Base-by-base conservation (phyloP, 2,888 invertebrate genomes). In the Chrysolina americana region DNA sequence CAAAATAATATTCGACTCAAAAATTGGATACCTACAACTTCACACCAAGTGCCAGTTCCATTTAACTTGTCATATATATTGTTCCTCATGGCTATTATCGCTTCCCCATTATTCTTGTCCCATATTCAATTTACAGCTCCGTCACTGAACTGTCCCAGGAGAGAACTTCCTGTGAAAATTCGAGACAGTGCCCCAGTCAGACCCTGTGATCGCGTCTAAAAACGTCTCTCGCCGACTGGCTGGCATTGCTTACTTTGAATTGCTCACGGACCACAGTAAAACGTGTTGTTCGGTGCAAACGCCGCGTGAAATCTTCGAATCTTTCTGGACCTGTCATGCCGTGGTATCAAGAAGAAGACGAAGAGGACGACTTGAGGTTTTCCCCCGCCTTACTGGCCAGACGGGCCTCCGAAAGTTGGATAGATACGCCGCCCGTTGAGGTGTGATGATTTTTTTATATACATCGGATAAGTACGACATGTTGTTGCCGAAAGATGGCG, bases 321-420 rank as follows among this genome's bases (percentile, higher is more conserved):
- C 48, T 44, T n/a, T 48, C 47, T 74, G 28, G 19, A 19, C 21
- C 62, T 59, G 53, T 86, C 82, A 95, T 94, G 94, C 90, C 92
- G 84, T 94, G 95, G 93, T 94, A 93, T 86, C 93, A 93, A 78
- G 92, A 92, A 69, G 92, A 92, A 70, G 94, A 94, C 81, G 95
- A 95, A 82, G 95, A 95, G 86, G 96, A 96, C 83, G 95, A 95
- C 83, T 91, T 96, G 82, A 91, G 95, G 91, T 96, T 94, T 89
- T 96, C 96, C 84, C 96, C 96, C 79, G 96, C 96, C 76, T 91
- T 96, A 79, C 91, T 96, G 89, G 96, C 96, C 76, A 90, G 96
- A 80, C 90, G 96, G 81, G 96, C 96, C 66, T 95, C 95, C 21
- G 96, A 96, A 87, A 95, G 95, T 87, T 96, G 96, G 96, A 96